A percentile compares a stretch with the other conserved stretches of the same genome.
These are phyloP conservation scores for Xiphias gladius DNA, from an alignment of 2,113 vertebrate species.

Conservation along the genomic window DNA sequence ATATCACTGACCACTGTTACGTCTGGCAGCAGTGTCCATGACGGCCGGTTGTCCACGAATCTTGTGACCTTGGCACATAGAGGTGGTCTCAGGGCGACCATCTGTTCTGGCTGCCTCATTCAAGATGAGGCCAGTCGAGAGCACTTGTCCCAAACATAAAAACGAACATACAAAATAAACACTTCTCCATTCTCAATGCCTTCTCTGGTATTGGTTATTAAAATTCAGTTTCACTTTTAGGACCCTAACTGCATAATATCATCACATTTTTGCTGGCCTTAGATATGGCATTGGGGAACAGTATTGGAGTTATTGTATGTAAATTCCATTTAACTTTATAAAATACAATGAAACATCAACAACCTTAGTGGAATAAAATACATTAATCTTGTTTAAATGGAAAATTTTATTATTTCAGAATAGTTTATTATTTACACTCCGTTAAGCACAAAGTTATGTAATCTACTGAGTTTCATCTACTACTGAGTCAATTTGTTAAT, in stretches of 20 bases:
- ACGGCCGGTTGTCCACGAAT: constrained; percentile 12
- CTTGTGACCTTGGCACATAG: constrained; percentile 69
- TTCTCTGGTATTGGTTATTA: not conserved
- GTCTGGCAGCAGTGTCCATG: constrained; percentile 25
- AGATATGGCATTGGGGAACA: not conserved
- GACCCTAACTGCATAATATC: not conserved
- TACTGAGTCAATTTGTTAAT: not conserved
- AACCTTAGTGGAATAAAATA: not conserved
- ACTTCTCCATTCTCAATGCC: not conserved
- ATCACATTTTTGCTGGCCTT: not conserved
- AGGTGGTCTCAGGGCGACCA: constrained; percentile 70
- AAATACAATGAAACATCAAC: no score
- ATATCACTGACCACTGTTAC: constrained; percentile 32
- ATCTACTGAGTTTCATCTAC: not conserved
- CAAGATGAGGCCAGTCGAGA: constrained; percentile 17
- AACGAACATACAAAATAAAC: constrained; percentile 17
- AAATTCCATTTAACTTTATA: not conserved
- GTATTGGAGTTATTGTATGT: not conserved
- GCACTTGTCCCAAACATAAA: constrained; percentile 14
- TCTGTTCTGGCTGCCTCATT: constrained; percentile 72
- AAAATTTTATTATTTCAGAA: not conserved
- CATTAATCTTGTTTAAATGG: not conserved
- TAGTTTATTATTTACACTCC: not conserved
- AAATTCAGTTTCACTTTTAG: not conserved
- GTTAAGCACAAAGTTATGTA: not conserved